Evolutionary conservation across 2,113 vertebrate genomes (phyloP), one percentile per base, ranked within the genome.

Genomic region (Cricetomys ansorgei): DNA sequence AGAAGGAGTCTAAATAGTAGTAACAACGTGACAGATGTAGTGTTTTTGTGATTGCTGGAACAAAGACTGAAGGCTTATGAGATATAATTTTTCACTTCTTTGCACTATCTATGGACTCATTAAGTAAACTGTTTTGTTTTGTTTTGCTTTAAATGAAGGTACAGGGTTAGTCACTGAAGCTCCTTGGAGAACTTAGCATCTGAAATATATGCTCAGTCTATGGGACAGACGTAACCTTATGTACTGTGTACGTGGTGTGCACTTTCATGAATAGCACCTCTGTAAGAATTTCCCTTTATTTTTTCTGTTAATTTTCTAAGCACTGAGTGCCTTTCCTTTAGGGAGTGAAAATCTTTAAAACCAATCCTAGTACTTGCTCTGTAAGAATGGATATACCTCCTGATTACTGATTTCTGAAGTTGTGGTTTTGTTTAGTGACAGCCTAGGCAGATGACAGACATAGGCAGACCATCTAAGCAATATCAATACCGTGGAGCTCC

Each of bases 341-440:
- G 10, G 4, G 8, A 62, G 0, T 16, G 1, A 94, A 91, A 10
- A 31, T 1, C 1, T 84, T 84, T 88, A 67, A 90, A 88, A 8
- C 3, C 25, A 65, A 40, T 21, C 23, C 37, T 79, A 77, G 19
- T 31, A 53, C 76, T 50, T 69, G 7, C 1, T 64, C 21, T 92
- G 0, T 5, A 91, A 57, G 37, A 73, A 57, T 69, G 92, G 19
- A 12, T 2, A 27, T 45, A 67, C 15, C 5, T 88, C 50, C 29
- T 64, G 88, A 79, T 81, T 76, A 62, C 34, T 83, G 7, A 84
- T 48, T 89, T 65, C 72, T 40, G n/a, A 88, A 95, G 73, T 86
- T 62, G 10, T 88, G 31, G 57, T 79, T 96, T 94, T 64, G 1
- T 21, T 94, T 79, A 48, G 19, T 59, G 8, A 81, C 12, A 9